These are phyloP conservation scores for Megalops cyprinoides DNA, from an alignment of 2,797 vertebrate genomes.

Conservation along the genomic window DNA sequence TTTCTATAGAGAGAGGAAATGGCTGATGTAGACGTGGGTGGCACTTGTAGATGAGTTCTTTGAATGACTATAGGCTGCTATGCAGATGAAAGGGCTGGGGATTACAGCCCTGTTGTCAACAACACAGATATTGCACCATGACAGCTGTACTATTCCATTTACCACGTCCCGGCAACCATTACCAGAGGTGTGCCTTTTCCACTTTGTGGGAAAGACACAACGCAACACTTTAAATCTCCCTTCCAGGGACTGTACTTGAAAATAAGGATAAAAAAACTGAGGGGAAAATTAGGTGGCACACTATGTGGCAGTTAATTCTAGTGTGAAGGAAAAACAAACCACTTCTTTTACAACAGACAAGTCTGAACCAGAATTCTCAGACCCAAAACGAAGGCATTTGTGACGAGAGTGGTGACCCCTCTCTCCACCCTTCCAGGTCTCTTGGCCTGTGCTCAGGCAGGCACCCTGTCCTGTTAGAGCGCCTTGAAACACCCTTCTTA, in stretches of 20 bases:
- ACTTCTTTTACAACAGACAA: neutral
- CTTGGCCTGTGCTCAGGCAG: neutral
- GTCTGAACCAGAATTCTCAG: neutral
- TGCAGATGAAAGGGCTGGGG: neutral
- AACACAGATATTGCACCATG: neutral
- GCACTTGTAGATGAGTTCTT: neutral
- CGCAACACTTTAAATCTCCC: neutral
- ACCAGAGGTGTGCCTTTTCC: neutral
- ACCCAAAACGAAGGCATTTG: neutral
- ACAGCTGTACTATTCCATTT: neutral
- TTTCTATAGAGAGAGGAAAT: neutral
- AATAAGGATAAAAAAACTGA: neutral
- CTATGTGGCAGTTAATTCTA: neutral
- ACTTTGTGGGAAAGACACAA: neutral
- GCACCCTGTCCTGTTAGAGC: neutral
- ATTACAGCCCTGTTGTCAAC: neutral
- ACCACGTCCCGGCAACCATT: neutral
- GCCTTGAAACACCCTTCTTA: neutral
- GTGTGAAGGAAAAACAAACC: neutral
- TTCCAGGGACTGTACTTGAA: neutral
- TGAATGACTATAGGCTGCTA: neutral
- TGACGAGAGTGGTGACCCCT: too few relatives aligned
- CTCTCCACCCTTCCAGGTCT: neutral
- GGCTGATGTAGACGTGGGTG: neutral
- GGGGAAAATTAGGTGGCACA: neutral